Evolutionary conservation across 1,140 invertebrate species (phyloP).

Genomic region (Akabosia matsudoensis): DNA sequence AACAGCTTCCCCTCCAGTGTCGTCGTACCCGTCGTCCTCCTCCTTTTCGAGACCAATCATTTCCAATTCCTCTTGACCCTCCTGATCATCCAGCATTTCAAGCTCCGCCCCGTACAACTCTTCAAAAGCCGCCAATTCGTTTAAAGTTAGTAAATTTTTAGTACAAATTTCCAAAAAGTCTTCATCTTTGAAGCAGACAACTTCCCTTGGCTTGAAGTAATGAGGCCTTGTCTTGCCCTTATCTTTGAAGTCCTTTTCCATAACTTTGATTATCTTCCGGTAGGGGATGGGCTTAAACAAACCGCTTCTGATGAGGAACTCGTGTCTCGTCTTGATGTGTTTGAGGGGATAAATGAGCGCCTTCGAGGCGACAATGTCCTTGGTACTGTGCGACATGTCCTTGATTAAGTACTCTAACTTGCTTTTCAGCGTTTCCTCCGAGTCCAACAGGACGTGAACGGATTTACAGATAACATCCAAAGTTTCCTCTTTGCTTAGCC

Average conservation of each 20-base stretch:
- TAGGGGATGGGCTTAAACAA: conserved; percentile 34
- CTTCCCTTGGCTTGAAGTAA: conserved; percentile 37
- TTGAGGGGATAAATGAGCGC: conserved; percentile 1
- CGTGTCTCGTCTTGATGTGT: conserved; percentile 33
- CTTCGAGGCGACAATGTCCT: conserved; percentile 29
- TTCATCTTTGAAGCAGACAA: conserved; percentile 36
- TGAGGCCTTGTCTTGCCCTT: conserved; percentile 27
- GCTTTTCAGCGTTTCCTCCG: conserved; percentile 9
- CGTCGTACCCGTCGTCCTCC: neutral
- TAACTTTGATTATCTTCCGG: conserved; percentile 31
- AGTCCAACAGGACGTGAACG: conserved; percentile 22
- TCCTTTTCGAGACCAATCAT: conserved; percentile 2
- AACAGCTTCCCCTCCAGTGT: neutral
- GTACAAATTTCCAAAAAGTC: conserved; percentile 43
- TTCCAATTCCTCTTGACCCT: conserved; percentile 2
- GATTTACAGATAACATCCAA: conserved; percentile 25
- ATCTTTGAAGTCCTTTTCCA: conserved; percentile 20
- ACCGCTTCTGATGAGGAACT: conserved; percentile 43
- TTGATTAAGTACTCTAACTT: conserved; percentile 41
- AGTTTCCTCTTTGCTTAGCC: conserved; percentile 34
- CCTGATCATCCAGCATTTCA: conserved; percentile 4
- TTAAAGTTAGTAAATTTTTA: conserved; percentile 19
- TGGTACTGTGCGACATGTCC: conserved; percentile 28
- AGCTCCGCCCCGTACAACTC: conserved; percentile 26
- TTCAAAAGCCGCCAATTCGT: conserved; percentile 43